A percentile compares a stretch with the other conserved stretches of the same genome.
Conservation (phyloP, 1,140 invertebrate genomes). For the Drosophila bocqueti region DNA sequence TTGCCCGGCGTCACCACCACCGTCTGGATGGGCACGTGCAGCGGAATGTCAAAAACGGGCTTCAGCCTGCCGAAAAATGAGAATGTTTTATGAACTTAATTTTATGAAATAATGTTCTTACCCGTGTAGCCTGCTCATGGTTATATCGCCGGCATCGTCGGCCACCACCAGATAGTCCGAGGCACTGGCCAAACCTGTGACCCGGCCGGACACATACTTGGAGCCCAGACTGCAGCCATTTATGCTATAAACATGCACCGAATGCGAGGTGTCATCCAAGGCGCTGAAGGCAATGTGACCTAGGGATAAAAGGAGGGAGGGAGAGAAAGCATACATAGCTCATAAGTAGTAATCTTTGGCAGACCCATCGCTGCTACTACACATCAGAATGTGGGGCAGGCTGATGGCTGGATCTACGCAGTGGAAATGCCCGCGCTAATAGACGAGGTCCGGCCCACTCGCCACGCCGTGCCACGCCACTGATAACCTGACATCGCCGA, state of each 20-base stretch:
- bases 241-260: constrained; percentile 87
- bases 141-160: constrained; percentile 87
- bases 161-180: constrained; percentile 86
- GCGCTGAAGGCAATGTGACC: constrained; percentile 84
- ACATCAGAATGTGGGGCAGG: constrained; percentile 62
- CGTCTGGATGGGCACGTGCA: constrained; percentile 87
- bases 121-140: constrained; percentile 85
- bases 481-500: constrained; percentile 48
- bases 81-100: not conserved
- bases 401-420: constrained; percentile 55
- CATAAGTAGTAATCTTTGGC: constrained; percentile 4
- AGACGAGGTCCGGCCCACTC: constrained; percentile 41
- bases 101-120: constrained; percentile 29
- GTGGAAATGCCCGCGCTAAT: constrained; percentile 41
- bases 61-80: constrained; percentile 80
- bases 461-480: constrained; percentile 1
- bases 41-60: constrained; percentile 86
- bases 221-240: constrained; percentile 87
- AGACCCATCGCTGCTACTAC: not conserved
- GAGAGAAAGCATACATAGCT: constrained; percentile 9
- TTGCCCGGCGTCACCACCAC: constrained; percentile 87
- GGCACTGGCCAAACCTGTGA: constrained; percentile 85
- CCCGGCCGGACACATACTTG: constrained; percentile 85
- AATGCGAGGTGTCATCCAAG: constrained; percentile 85
- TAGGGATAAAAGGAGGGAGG: constrained; percentile 21